These are phyloP conservation scores for Montipora foliosa DNA, from an alignment of 64 coral and sea anemone species.

Conservation along the genomic window DNA sequence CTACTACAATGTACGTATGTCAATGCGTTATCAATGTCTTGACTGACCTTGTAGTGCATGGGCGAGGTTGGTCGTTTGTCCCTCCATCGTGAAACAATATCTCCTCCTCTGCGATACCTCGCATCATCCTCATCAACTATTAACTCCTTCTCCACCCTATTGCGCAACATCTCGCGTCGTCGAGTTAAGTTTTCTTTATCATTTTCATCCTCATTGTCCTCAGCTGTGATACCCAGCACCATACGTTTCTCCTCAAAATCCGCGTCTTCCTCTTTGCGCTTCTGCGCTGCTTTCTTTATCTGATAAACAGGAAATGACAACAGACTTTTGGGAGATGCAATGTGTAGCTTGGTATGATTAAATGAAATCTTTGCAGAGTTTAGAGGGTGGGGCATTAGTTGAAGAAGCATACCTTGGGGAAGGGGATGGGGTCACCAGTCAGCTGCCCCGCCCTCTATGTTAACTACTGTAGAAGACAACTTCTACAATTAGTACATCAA, in stretches of 20 bases:
- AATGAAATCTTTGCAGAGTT: too few species aligned
- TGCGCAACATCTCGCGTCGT: constrained; percentile 66
- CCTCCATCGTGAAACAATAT: constrained; percentile 67
- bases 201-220: constrained; percentile 84
- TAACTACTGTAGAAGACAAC: too few species aligned
- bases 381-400: too few species aligned
- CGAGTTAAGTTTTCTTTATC: constrained; percentile 87
- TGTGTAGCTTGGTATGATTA: neutral
- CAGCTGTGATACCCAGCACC: constrained; percentile 78
- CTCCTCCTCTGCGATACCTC: constrained; percentile 8
- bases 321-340: neutral
- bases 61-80: constrained; percentile 59
- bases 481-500: too few species aligned
- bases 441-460: too few species aligned
- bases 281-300: constrained; percentile 88
- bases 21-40: too few species aligned
- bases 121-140: constrained; percentile 56
- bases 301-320: neutral
- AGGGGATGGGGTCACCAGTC: too few species aligned
- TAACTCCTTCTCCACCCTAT: constrained; percentile 67
- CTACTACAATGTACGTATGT: too few species aligned
- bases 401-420: too few species aligned
- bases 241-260: constrained; percentile 96
- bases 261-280: constrained; percentile 89
- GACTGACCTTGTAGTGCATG: constrained; percentile 48